Base-by-base conservation (phyloP, 2,797 vertebrate genomes). In the Liparis tanakae region DNA sequence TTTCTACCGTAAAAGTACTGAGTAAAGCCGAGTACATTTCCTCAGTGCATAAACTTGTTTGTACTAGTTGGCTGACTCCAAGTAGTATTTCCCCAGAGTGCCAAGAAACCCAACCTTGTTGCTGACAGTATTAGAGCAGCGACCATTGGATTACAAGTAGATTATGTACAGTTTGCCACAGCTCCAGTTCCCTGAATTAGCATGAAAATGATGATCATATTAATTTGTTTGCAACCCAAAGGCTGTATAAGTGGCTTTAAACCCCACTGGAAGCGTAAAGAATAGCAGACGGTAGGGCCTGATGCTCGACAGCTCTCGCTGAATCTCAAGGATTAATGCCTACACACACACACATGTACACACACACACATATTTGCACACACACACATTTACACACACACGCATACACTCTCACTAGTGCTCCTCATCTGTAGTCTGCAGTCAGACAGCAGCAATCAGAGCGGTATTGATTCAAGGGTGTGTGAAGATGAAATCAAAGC, bases 401-500 rank as follows among this genome's bases (percentile, higher is more conserved):
- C 50, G 57, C 53, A 43, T 62, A 63, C 72, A 33, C 33, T 18
- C 56, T 48, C 48, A 57, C 22, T 4, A 25, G 48, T 58, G 53
- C 72, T 61, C 73, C 84, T 81, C 79, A 78, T 84, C 70, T 86
- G 77, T 65, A 82, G 80, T 85, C 86, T 78, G 79, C 71, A 83
- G 80, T 72, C 77, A 83, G 83, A 79, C 64, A 10, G 68, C 76
- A 76, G 83, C 82, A 88, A 85, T 89, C 86, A 87, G 56, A 67
- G 79, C 20, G 1, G 63, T 87, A 89, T 91, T 87, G 90, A 92
- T 90, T 86, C 75, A 59, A 85, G 84, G 67, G 82, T 56, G 65
- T 83, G 79, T 79, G 84, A 85, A 87, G 76, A 86, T 89, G 72
- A 88, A 87, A 84, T 85, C 70, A 82, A 77, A 72, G 18, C 79